Percentiles rank a stretch among this genome's conserved stretches.
phyloP scores from a whole-genome alignment of 2,888 invertebrate genomes.

The Petrolisthes manimaculis region DNA sequence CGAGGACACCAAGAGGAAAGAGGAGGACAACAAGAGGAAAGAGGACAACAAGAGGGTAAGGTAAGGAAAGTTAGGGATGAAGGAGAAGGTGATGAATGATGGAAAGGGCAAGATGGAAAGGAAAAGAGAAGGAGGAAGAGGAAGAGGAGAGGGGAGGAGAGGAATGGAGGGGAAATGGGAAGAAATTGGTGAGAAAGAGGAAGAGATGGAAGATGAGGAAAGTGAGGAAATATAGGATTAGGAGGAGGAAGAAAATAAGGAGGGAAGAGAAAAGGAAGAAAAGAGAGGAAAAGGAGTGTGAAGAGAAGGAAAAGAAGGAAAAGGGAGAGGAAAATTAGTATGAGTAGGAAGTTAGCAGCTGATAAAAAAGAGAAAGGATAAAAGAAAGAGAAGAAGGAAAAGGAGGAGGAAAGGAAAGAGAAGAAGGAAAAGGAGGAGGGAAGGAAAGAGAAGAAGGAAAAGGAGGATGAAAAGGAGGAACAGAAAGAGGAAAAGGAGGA shows the following conservation, averaged over 20 bases:
- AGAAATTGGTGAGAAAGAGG: background rate
- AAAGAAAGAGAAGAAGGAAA: background rate
- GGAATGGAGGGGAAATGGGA: background rate
- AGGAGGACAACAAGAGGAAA: no score
- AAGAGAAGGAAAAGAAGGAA: background rate
- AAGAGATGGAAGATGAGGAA: background rate
- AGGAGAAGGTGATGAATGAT: no score
- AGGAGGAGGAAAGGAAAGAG: background rate
- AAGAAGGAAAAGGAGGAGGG: background rate
- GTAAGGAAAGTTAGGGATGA: no score
- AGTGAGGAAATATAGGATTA: background rate
- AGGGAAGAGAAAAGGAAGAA: background rate
- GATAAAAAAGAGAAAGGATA: background rate
- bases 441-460: background rate
- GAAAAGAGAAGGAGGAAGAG: no score
- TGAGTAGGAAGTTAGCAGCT: background rate
- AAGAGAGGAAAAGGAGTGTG: background rate
- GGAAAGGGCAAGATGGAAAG: no score
- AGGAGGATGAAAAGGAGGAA: background rate
- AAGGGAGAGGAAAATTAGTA: background rate
- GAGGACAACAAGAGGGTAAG: no score
- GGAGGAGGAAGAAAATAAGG: background rate
- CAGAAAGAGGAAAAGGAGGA: background rate
- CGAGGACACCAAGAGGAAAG: no score
- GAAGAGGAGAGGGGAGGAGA: background rate